Evolutionary conservation across 1,140 invertebrate genomes (phyloP).

Genomic region (Pseudomyrmex cubaensis): DNA sequence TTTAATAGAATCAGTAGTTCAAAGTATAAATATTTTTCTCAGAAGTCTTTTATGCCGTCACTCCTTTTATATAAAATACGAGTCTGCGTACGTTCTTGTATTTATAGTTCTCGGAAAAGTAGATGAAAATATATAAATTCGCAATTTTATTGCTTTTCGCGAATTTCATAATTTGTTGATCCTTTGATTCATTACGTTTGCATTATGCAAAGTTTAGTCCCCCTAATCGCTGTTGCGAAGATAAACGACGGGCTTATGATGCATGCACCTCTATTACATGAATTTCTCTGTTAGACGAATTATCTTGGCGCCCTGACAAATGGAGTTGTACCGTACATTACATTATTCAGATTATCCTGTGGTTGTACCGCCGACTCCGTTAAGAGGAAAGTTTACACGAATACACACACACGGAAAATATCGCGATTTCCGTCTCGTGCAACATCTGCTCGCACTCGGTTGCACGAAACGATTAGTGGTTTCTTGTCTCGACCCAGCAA

Average conservation of each 20-base stretch:
- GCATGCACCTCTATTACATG: neutral
- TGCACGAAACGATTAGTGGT: conserved; percentile 31
- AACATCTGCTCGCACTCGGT: neutral
- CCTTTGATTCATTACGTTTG: neutral
- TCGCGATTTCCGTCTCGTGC: conserved; percentile 10
- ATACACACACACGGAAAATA: neutral
- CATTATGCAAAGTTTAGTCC: neutral
- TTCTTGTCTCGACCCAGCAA: conserved; percentile 23
- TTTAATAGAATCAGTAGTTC: too few species aligned
- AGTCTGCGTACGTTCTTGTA: neutral
- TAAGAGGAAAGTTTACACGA: neutral
- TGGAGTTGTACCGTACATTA: neutral
- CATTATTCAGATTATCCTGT: neutral
- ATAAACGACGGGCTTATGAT: conserved; percentile 20
- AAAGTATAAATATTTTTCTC: too few species aligned
- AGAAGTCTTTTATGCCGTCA: neutral
- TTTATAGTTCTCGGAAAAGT: neutral
- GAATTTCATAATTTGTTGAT: neutral
- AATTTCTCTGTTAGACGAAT: conserved; percentile 3
- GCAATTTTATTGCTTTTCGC: neutral
- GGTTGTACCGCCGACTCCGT: neutral
- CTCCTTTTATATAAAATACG: neutral
- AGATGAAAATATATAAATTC: neutral
- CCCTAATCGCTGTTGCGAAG: neutral
- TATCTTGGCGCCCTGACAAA: neutral